Base-by-base conservation (phyloP, 2,113 vertebrate genomes). In the Cyphomyrus discorhynchus region DNA sequence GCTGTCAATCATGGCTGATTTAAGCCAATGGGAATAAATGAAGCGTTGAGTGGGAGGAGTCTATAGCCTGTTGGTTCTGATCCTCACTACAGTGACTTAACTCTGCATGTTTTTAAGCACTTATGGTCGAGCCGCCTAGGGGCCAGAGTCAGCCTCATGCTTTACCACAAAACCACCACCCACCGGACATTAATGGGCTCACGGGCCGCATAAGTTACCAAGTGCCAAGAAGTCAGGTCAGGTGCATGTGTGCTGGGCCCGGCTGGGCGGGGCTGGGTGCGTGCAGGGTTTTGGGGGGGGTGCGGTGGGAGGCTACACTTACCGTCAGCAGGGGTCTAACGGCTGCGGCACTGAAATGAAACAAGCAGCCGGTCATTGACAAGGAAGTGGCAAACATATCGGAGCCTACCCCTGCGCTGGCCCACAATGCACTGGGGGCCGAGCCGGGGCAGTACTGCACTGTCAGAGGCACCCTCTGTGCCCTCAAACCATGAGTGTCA, bases 351-450 rank as follows among this genome's bases (percentile, higher is more conserved):
- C 96, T 96, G 96, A 96, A 96, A 97, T 95, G 96, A 96, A 95
- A 96, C 95, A 96, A 96, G 95, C 95, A 96, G 95, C 91, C 95
- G 95, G 95, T 96, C 95, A 96, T 96, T 96, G 93, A 96, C 93
- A 93, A 93, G 70, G 94, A 93, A 94, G 92, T 94, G 27, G 94
- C 92, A 42, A 89, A 84, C 77, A 89, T 88, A 91, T 90, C 56
- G 50, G 42, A 42, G 39, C 88, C 52, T n/a, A 50, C 49, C 50
- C 39, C 52, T 52, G 80, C 5, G 52, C 85, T 91, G 91, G 91
- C 91, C 91, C 91, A 91, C 87, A 89, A 91, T 89, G 90, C 89
- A 92, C 89, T 84, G 90, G 91, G 91, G 91, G 82, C 92, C 74
- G 6, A 87, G 42, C 85, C 49, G 46, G 62, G 80, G 88, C 84